Percentiles rank a stretch among this genome's conserved stretches.
Evolutionary conservation across 37 sponge, comb jelly and placozoan genomes (phyloP).

Genomic region (Petrosia ficiformis): DNA sequence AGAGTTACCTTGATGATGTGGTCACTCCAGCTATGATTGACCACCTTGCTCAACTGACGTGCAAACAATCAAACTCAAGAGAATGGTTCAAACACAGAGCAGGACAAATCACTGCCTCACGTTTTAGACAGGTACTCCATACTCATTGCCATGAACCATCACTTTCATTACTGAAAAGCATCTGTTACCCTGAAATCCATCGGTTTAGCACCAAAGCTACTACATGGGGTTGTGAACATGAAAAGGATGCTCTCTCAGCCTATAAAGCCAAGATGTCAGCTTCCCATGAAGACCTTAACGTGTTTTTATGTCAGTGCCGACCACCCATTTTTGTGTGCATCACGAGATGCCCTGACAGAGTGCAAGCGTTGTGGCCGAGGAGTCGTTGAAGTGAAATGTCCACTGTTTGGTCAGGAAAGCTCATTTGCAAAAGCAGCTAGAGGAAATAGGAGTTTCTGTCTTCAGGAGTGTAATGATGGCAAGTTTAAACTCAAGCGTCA

Average conservation of each 20-base stretch:
- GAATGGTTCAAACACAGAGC: conserved; percentile 21
- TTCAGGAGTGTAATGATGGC: background rate
- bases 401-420: conserved; percentile 11
- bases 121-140: conserved; percentile 10
- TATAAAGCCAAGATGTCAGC: background rate
- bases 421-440: conserved; percentile 12
- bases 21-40: conserved; percentile 18
- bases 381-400: no score
- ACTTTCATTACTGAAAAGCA: conserved; percentile 9
- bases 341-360: conserved; percentile 22
- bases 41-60: conserved; percentile 4
- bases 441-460: conserved; percentile 14
- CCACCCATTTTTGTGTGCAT: conserved; percentile 16
- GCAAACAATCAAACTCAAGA: conserved; percentile 19
- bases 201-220: conserved; percentile 24
- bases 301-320: background rate
- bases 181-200: conserved; percentile 29
- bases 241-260: background rate
- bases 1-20: background rate
- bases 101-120: conserved; percentile 33
- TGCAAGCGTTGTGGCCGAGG: conserved; percentile 31
- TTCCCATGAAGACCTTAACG: background rate
- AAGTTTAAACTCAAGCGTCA: background rate
- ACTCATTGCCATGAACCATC: conserved; percentile 23
- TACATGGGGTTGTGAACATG: conserved; percentile 14